Evolutionary conservation across 1,140 invertebrate genomes (phyloP).

Genomic region (Diorhabda sublineata): DNA sequence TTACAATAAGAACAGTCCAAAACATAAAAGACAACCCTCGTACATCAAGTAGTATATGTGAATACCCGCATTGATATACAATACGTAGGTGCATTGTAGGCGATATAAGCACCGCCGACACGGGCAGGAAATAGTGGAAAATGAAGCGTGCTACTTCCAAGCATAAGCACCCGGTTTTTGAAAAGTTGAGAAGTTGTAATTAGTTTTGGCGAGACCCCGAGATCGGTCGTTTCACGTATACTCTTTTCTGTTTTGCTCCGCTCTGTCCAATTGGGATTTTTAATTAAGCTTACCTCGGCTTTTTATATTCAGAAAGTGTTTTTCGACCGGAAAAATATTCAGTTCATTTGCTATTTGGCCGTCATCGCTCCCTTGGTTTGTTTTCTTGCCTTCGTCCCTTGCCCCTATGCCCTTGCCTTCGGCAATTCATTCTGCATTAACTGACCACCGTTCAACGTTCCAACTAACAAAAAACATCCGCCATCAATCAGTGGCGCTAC

Average conservation of each 20-base stretch:
- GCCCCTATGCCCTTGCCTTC: conserved; percentile 15
- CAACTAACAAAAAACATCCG: conserved; percentile 10
- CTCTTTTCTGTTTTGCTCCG: conserved; percentile 24
- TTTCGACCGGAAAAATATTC: conserved; percentile 43
- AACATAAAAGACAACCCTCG: no score
- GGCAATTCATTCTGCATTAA: conserved; percentile 26
- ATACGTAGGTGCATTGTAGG: background rate
- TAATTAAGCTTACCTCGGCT: conserved; percentile 41
- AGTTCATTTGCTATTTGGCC: conserved; percentile 44
- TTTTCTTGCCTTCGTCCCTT: conserved; percentile 20
- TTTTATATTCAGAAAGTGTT: conserved; percentile 44
- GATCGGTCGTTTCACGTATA: conserved; percentile 33
- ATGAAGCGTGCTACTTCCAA: conserved; percentile 31
- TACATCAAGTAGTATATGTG: background rate
- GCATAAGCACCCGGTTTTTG: conserved; percentile 36
- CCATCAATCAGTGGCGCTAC: background rate
- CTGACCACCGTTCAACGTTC: conserved; percentile 18
- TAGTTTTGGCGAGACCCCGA: conserved; percentile 39
- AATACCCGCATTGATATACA: background rate
- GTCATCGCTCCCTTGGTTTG: conserved; percentile 22
- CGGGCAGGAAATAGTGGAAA: background rate
- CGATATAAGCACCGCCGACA: background rate
- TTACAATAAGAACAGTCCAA: no score
- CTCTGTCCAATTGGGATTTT: conserved; percentile 42
- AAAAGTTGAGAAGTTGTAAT: conserved; percentile 47